Evolutionary conservation across 2,113 vertebrate genomes (phyloP), one percentile per base, ranked within the genome.

Genomic region (Terrapene triunguis): DNA sequence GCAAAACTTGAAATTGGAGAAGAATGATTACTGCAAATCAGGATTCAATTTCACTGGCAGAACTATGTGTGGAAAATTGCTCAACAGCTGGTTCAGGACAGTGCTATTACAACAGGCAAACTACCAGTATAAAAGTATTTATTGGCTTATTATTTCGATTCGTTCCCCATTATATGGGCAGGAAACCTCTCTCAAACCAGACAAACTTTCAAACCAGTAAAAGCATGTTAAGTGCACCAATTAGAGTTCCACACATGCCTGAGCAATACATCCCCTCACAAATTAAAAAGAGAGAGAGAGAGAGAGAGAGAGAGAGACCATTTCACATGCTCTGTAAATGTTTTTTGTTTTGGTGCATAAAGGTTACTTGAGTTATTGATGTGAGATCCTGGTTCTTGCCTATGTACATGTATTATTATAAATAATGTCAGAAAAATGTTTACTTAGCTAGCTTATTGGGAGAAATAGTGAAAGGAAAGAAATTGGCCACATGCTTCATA

Each of bases 351-450:
- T 65, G 1, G 62, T 96, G 72, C 83, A 24, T 81, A 89, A 65
- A 90, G 1, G 1, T 85, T 85, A 24, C 32, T 65, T 95, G 62
- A 92, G 87, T 82, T 91, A 87, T 59, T 90, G 74, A 55, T 90
- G 53, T n/a, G 94, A 94, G 47, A 85, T 69, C 62, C 35, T 19
- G 16, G 8, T 69, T n/a, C 35, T 69, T 69, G 2, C 16, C 87
- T 90, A 53, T 32, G 12, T 54, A 9, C 10, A 27, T 91, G 2
- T 85, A n/a, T 88, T 85, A n/a, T 88, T 85, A 6, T 42, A 35
- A 94, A 93, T 79, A 74, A 48, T 50, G 12, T 38, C 79, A 92
- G 65, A 93, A 91, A 2, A 62, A 78, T 87, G 8, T 81, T 96
- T 72, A 74, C 47, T 79, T 87, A 74, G 5, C 35, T 79, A 83